Percentiles rank a stretch among this genome's conserved stretches.
phyloP scores from a whole-genome alignment of 2,113 vertebrate genomes.

The Picathartes gymnocephalus region DNA sequence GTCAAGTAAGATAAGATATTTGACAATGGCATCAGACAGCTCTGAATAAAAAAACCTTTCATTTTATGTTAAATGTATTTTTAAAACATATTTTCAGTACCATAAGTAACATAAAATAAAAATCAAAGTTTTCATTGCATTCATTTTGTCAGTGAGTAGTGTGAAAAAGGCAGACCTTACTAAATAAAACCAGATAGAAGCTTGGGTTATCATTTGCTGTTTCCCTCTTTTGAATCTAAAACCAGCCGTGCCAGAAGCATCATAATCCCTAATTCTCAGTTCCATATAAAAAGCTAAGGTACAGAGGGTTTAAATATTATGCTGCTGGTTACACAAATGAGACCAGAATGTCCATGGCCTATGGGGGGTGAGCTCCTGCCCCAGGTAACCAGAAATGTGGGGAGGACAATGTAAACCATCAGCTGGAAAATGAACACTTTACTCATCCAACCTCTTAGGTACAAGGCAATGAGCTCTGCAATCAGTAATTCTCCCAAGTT shows the following conservation, averaged over 20 bases:
- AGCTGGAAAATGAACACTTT: not conserved
- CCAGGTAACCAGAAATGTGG: fast-evolving
- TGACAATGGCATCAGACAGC: not conserved
- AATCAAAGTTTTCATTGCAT: not conserved
- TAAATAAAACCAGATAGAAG: not conserved
- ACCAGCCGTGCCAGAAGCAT: not conserved
- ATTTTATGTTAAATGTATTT: not conserved
- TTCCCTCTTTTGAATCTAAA: not conserved
- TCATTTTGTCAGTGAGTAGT: not conserved
- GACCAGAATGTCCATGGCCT: not conserved
- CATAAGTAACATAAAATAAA: not conserved
- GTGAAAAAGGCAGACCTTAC: not conserved
- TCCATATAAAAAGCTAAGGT: not conserved
- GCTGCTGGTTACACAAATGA: not conserved
- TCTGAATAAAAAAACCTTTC: not conserved
- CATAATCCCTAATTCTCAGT: not conserved
- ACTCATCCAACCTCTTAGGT: not conserved
- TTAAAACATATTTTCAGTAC: not conserved
- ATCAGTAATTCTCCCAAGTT: not conserved
- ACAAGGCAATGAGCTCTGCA: not conserved
- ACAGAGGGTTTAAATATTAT: not conserved
- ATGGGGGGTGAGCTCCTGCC: not conserved
- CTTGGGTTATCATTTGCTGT: not conserved
- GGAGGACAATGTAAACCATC: not conserved
- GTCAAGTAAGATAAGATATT: not conserved